These are phyloP conservation scores for Aurelia aurita DNA, from an alignment of 30 jellyfish, hydroid and myxozoan species.

Conservation along the genomic window DNA sequence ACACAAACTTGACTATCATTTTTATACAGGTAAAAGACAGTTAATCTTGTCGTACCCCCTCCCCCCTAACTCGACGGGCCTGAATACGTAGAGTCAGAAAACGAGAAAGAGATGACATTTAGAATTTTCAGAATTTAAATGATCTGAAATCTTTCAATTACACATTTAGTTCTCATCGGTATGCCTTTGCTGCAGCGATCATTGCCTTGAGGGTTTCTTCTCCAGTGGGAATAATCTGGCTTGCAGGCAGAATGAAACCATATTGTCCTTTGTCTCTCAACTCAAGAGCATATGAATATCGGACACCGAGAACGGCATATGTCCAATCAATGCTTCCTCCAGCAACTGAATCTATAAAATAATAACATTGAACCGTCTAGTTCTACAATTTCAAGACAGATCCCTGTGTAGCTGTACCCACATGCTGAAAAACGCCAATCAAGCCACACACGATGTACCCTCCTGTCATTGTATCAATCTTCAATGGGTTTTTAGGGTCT, in stretches of 20 bases:
- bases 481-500: no score
- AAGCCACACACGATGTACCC: no score
- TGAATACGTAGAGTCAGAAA: no score
- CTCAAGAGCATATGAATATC: slow-evolving; percentile 91
- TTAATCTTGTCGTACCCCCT: no score
- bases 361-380: not conserved
- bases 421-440: no score
- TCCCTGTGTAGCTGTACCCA: not conserved
- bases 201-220: slow-evolving; percentile 82
- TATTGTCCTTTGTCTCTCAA: slow-evolving; percentile 79
- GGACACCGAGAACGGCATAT: slow-evolving; percentile 89
- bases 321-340: slow-evolving; percentile 99
- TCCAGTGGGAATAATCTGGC: slow-evolving; percentile 85
- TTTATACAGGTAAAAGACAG: no score
- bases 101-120: no score
- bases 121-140: no score
- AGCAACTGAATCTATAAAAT: slow-evolving; percentile 78
- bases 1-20: no score
- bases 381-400: not conserved
- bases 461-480: no score
- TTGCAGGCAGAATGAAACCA: slow-evolving; percentile 89
- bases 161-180: not conserved
- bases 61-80: no score
- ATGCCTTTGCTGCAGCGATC: slow-evolving; percentile 79
- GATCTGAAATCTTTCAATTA: no score